These are phyloP conservation scores for Sula dactylatra DNA, from an alignment of 2,113 vertebrate species.

Conservation along the genomic window DNA sequence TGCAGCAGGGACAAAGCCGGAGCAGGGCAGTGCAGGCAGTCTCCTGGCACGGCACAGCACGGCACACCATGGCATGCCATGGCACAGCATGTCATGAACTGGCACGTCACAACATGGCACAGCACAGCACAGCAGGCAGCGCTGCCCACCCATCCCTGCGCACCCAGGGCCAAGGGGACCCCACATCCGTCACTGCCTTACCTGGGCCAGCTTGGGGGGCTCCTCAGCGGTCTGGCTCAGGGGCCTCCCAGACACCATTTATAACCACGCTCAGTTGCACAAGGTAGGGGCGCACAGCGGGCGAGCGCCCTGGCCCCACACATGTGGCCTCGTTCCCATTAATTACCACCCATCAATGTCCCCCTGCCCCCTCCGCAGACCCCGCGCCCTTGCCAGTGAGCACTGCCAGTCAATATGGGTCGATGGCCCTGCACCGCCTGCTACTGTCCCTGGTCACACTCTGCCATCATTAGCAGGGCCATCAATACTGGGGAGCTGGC, in stretches of 20 bases:
- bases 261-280: background rate
- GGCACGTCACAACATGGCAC: background rate
- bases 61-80: background rate
- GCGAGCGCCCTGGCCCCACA: background rate
- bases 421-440: background rate
- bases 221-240: background rate
- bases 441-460: background rate
- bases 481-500: background rate
- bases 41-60: background rate
- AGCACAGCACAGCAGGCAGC: background rate
- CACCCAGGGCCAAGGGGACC: background rate
- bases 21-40: background rate
- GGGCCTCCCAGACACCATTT: background rate
- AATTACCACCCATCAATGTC: background rate
- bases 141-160: background rate
- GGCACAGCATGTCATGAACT: background rate
- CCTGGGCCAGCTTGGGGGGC: background rate
- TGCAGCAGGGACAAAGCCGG: rapidly evolving
- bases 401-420: background rate
- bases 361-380: background rate
- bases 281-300: background rate
- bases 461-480: background rate
- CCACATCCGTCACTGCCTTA: background rate
- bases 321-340: slow-evolving; percentile 38
- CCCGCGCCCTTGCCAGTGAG: background rate